Evolutionary conservation across 2,888 invertebrate genomes (phyloP), one percentile per base, ranked within the genome.

Genomic region (Drosophila infuscata): DNA sequence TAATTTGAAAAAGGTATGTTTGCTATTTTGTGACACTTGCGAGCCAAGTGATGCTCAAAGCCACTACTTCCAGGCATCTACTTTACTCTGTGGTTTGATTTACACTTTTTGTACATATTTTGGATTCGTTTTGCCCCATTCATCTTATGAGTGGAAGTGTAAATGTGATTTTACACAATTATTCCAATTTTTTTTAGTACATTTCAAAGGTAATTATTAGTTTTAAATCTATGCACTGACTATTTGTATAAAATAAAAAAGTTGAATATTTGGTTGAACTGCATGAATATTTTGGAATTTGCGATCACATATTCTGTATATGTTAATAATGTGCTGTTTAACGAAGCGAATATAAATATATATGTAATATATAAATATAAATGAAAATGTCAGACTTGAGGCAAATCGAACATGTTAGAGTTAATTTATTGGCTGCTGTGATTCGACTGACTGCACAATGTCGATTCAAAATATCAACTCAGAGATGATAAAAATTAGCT

Each of bases 1-100:
- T 67, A 63, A 72, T 67, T 56, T 43, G 8, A 29, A 57, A 53
- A 56, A 65, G 35, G 25, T 46, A 25, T 15, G 11, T 41, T 12
- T 48, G 1, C 30, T n/a, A 15, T 9, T 35, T 17, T 48, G 32
- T n/a, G 25, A 53, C 41, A 43, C 36, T 52, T 33, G 33, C 43
- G 17, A 8, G 36, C 20, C 12, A 29, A 4, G 17, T 75, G 60
- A 59, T 75, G 70, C 25, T 46, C 52, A 20, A 33, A 38, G 38
- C 8, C 29, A 25, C 32, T 63, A 29, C 52, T 9, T 49, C n/a
- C 12, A 35, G n/a, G 11, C 17, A 4, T 2, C 1, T 46, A 15
- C 7, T 25, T 46, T 2, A 46, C 8, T 4, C 46, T 25, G 25
- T 8, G 1, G 15, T 2, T 8, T 15, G 15, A 25, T 25, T 25